These are phyloP conservation scores for Phallusia fumigata DNA, from an alignment of 23 tunicate genomes.

Conservation along the genomic window DNA sequence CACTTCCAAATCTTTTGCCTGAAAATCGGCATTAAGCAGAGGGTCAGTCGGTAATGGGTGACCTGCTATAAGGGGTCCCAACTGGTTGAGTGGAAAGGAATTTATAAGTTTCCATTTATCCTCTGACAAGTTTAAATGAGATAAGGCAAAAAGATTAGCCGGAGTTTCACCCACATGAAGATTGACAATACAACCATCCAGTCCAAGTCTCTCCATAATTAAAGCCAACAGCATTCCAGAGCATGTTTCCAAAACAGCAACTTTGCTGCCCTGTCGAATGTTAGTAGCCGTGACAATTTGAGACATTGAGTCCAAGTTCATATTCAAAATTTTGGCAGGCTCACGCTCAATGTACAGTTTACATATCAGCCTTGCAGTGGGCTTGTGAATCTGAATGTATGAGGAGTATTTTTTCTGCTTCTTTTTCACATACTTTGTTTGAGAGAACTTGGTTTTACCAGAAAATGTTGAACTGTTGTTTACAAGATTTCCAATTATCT, in stretches of 20 bases:
- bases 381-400: constrained; percentile 44
- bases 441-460: constrained; percentile 68
- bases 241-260: constrained; percentile 79
- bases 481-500: constrained; percentile 65
- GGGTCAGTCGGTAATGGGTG: constrained; percentile 21
- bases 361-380: constrained; percentile 68
- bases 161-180: constrained; percentile 91
- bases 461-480: constrained; percentile 77
- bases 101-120: constrained; percentile 52
- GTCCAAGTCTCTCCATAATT: constrained; percentile 61
- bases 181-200: constrained; percentile 67
- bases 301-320: constrained; percentile 59
- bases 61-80: constrained; percentile 41
- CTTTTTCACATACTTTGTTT: constrained; percentile 86
- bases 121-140: constrained; percentile 73
- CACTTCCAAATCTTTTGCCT: neutral
- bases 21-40: neutral
- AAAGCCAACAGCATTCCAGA: constrained; percentile 68
- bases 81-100: constrained; percentile 62
- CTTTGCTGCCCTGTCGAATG: constrained; percentile 64
- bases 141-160: constrained; percentile 54
- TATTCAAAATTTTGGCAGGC: constrained; percentile 85
- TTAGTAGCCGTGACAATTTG: constrained; percentile 64
- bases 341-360: constrained; percentile 78
- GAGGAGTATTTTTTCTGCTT: constrained; percentile 65